Conservation (phyloP, 1,140 invertebrate species). For the Cherax quadricarinatus region DNA sequence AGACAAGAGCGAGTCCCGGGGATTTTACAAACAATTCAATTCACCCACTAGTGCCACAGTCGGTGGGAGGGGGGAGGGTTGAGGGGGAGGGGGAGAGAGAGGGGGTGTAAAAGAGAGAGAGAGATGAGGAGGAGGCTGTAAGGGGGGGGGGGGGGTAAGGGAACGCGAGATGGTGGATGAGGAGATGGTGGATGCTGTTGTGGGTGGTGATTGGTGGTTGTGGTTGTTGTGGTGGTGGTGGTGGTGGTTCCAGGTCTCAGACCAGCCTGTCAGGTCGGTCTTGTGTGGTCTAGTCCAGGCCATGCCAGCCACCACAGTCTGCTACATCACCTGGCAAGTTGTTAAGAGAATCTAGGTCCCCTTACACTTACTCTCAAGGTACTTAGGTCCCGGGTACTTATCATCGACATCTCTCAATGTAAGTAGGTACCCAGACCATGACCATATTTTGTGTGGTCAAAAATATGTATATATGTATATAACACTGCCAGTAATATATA, state of each 20-base stretch:
- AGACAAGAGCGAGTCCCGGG: slow-evolving; percentile 5
- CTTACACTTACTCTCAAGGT: too few species aligned
- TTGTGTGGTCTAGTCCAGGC: too few species aligned
- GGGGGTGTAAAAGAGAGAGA: background rate
- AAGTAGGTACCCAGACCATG: too few species aligned
- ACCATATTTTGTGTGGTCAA: too few species aligned
- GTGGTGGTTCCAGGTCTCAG: background rate
- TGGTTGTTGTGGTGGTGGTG: background rate
- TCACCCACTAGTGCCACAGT: background rate
- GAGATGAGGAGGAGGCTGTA: background rate
- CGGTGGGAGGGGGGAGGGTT: background rate
- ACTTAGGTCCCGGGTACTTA: too few species aligned
- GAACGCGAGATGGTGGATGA: background rate
- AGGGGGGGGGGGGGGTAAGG: background rate
- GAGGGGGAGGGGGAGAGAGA: background rate
- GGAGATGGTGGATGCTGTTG: background rate
- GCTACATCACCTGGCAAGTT: too few species aligned
- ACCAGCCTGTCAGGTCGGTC: too few species aligned
- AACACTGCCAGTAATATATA: too few species aligned
- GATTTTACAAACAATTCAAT: slow-evolving; percentile 47
- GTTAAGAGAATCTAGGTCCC: too few species aligned
- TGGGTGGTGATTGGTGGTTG: background rate
- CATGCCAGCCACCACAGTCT: too few species aligned
- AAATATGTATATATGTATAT: too few species aligned
- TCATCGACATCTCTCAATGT: too few species aligned